Base-by-base conservation (phyloP, 2,888 invertebrate species). In the Tortricodes alternella region DNA sequence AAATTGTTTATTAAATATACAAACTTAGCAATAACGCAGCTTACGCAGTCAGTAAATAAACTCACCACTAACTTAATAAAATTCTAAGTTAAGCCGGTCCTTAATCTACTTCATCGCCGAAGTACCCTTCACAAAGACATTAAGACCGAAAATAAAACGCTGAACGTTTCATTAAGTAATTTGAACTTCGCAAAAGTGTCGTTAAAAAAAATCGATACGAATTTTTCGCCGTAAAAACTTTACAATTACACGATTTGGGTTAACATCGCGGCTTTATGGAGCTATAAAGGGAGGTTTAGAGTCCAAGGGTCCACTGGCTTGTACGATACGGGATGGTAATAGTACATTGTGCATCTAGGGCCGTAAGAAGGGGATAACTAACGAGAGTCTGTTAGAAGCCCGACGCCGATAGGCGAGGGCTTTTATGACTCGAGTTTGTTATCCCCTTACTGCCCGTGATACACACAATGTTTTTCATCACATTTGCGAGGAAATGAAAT, bases 211-310 rank as follows among this genome's bases (percentile, higher is more conserved):
- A 59, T 38, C 39, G 41, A 46, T 51, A 27, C 13, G 29, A 39
- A 50, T 59, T 53, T 23, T 53, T 37, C 29, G 38, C 37, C 50
- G 49, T 67, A 62, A 60, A 58, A 67, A 59, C 58, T 63, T 63
- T 61, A 56, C 53, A 46, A 62, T 59, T 59, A 58, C 49, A 53
- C 56, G 53, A 63, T 68, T 69, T 51, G 56, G 53, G 51, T 60
- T 63, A 62, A 59, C 53, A 65, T 68, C 62, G 63, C 62, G 59
- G 50, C 58, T 68, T 68, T 71, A 70, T 64, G 49, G 62, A 35
- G 44, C 62, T 44, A 43, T 66, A 64, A 67, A 65, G 58, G 34
- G 62, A 64, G 67, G 61, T 68, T 63, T 61, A 56, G 53, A 60
- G 39, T 27, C 8, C 9, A 24, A 23, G 46, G 24, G 6, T 19